phyloP scores from a whole-genome alignment of 2,113 vertebrate species.

The Dendropsophus ebraccatus region DNA sequence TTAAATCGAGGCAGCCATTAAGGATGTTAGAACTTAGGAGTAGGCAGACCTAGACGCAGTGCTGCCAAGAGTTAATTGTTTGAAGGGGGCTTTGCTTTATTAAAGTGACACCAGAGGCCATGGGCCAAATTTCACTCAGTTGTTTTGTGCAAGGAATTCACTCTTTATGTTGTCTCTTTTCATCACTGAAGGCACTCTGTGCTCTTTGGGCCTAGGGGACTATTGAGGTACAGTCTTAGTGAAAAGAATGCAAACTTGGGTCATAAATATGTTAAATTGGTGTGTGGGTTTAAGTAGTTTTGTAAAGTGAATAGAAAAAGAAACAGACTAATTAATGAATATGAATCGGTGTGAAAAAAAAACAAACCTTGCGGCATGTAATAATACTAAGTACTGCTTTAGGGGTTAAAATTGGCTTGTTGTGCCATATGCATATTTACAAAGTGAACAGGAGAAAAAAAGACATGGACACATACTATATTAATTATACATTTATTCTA shows the following conservation, averaged over 20 bases:
- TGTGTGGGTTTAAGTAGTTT: slow-evolving; percentile 88
- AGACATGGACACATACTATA: no score
- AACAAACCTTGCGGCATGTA: slow-evolving; percentile 12
- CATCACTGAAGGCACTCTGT: slow-evolving; percentile 84
- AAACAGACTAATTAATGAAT: slow-evolving; percentile 87
- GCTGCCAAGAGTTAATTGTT: slow-evolving; percentile 98
- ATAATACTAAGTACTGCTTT: background rate
- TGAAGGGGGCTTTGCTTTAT: slow-evolving; percentile 96
- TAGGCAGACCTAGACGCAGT: slow-evolving; percentile 84
- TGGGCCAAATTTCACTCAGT: slow-evolving; percentile 90
- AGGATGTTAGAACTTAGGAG: slow-evolving; percentile 84
- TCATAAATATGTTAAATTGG: slow-evolving; percentile 98
- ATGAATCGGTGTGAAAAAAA: slow-evolving; percentile 74
- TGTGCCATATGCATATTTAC: background rate
- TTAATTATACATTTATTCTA: no score
- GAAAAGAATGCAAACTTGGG: slow-evolving; percentile 86
- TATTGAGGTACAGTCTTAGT: slow-evolving; percentile 88
- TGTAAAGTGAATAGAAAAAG: slow-evolving; percentile 86
- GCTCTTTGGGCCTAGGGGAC: slow-evolving; percentile 80
- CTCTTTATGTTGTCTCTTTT: slow-evolving; percentile 95
- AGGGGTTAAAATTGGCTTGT: background rate
- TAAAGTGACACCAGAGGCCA: slow-evolving; percentile 97
- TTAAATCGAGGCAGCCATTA: slow-evolving; percentile 85
- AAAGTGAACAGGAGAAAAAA: background rate
- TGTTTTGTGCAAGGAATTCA: slow-evolving; percentile 93